Conservation (phyloP, 2,113 vertebrate genomes). For the Nycticorax nycticorax region DNA sequence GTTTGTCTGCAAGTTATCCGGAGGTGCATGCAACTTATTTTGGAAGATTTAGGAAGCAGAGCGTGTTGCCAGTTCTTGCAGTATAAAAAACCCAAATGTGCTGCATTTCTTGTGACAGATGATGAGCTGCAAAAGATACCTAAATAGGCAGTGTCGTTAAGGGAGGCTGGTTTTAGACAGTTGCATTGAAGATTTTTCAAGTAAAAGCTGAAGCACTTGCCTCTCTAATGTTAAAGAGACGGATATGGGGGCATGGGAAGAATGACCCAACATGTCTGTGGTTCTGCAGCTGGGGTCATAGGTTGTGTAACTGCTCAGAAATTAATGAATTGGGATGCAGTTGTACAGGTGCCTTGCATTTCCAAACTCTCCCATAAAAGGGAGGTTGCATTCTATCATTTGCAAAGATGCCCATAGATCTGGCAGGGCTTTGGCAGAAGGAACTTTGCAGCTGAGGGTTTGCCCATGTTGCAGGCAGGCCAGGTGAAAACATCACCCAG, state of each 20-base stretch:
- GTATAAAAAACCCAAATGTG: neutral
- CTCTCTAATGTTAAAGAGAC: neutral
- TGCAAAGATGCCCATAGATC: neutral
- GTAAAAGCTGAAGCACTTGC: neutral
- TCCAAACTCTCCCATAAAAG: neutral
- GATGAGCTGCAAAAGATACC: conserved; percentile 21
- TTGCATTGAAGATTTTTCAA: conserved; percentile 44
- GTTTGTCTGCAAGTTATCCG: neutral
- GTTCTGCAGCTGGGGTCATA: neutral
- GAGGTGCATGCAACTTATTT: conserved; percentile 1
- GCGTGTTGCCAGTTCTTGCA: neutral
- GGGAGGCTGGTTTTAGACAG: conserved; percentile 34
- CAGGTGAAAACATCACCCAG: neutral
- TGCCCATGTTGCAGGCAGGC: neutral
- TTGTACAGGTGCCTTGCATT: neutral
- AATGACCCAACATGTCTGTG: neutral
- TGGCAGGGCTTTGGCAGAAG: neutral
- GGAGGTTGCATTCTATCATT: neutral
- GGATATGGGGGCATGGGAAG: neutral
- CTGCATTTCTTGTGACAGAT: conserved; percentile 39
- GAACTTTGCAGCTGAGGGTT: neutral
- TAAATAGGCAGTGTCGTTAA: conserved; percentile 18
- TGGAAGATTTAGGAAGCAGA: neutral
- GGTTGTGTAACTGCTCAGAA: neutral
- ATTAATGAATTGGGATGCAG: neutral